Conservation (phyloP, 2,797 vertebrate species). For the Emydoidea blandingii region DNA sequence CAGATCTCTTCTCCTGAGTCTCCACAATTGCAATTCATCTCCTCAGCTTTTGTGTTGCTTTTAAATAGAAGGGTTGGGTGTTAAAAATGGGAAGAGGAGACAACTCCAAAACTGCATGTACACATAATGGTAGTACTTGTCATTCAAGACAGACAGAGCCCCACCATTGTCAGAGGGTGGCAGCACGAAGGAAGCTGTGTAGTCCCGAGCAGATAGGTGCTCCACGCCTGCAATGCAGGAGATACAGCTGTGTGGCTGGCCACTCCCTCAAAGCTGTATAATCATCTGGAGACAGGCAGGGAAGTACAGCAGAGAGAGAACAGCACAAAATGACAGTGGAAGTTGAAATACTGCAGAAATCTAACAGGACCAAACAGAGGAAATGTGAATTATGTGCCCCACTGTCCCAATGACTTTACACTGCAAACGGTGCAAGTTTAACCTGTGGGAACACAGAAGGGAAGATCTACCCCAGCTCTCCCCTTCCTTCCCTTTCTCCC, state of each 20-base stretch:
- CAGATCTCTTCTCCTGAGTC: neutral
- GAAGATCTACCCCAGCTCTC: neutral
- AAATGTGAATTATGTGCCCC: constrained; percentile 14
- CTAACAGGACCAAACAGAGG: neutral
- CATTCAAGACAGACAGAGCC: neutral
- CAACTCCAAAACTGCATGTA: neutral
- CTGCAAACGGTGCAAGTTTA: constrained; percentile 54
- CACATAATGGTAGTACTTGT: neutral
- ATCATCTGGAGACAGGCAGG: neutral
- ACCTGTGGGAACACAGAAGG: constrained; percentile 15
- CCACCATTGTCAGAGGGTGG: neutral
- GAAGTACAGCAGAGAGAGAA: neutral
- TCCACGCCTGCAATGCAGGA: neutral
- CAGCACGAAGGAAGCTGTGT: neutral
- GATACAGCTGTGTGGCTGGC: neutral
- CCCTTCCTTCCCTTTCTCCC: neutral
- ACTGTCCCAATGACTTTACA: constrained; percentile 22
- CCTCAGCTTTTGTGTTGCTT: neutral
- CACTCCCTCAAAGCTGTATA: neutral
- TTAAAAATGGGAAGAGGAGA: neutral
- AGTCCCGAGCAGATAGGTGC: neutral
- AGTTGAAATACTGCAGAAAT: neutral
- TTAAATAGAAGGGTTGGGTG: neutral
- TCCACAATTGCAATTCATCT: neutral
- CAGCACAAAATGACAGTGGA: neutral